Evolutionary conservation across 2,888 invertebrate species (phyloP).

Genomic region (Drosophila prolongata): DNA sequence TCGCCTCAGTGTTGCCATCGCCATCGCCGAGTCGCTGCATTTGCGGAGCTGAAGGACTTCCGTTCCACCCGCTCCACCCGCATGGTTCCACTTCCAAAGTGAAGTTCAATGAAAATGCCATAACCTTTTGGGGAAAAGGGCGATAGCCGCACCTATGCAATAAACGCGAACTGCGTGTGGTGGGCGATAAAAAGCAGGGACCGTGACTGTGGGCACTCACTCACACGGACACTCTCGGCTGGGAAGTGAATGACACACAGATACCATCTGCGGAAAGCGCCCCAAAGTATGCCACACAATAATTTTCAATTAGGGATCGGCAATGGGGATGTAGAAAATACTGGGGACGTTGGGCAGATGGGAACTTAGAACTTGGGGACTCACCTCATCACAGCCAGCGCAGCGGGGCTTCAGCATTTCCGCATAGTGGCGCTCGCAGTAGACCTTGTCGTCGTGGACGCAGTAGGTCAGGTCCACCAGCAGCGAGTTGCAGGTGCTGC

Average conservation of each 20-base stretch:
- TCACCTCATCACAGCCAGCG: conserved; percentile 98
- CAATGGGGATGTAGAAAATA: background rate
- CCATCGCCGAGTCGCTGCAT: conserved; percentile 21
- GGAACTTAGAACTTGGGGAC: conserved; percentile 71
- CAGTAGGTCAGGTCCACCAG: conserved; percentile 99
- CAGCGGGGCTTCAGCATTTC: conserved; percentile 98
- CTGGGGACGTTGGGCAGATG: no score
- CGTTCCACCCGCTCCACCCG: conserved; percentile 25
- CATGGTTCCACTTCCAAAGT: conserved; percentile 40
- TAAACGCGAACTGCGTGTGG: conserved; percentile 70
- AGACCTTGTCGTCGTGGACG: conserved; percentile 93
- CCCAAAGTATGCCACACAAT: conserved; percentile 44
- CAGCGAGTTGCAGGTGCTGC: conserved; percentile 94
- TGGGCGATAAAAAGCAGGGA: conserved; percentile 61
- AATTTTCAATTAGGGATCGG: conserved; percentile 44
- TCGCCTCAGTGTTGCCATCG: conserved; percentile 20
- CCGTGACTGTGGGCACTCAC: conserved; percentile 35
- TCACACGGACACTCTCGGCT: conserved; percentile 20
- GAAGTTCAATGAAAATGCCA: conserved; percentile 75
- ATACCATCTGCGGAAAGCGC: conserved; percentile 31
- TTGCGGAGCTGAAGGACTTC: conserved; percentile 37
- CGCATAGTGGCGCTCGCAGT: conserved; percentile 98
- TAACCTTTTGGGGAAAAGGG: conserved; percentile 36
- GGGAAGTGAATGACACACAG: conserved; percentile 5
- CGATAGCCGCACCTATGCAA: conserved; percentile 61